Conservation (phyloP, 2,113 vertebrate genomes). For the Podocnemis expansa region DNA sequence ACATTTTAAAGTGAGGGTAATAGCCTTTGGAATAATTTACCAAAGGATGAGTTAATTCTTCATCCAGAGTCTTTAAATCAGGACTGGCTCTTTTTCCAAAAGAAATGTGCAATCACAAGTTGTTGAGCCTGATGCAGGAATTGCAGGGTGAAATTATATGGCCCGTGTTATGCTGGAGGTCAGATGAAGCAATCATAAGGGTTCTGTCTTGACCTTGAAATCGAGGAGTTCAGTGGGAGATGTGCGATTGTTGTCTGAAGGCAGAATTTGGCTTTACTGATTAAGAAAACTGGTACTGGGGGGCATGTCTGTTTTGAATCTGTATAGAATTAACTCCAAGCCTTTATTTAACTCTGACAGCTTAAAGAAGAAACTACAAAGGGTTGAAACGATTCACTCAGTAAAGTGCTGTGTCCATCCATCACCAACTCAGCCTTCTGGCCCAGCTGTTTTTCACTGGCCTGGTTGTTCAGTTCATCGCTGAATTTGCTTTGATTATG, state of each 20-base stretch:
- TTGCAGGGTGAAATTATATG: constrained; percentile 3
- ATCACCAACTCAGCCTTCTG: background rate
- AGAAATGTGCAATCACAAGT: constrained; percentile 36
- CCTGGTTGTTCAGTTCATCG: background rate
- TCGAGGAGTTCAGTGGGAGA: background rate
- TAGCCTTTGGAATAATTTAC: constrained; percentile 45
- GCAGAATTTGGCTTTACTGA: background rate
- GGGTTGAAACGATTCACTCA: background rate
- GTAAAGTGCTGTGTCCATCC: fast-evolving
- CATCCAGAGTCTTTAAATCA: background rate
- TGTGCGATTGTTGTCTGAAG: background rate
- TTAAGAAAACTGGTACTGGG: constrained; percentile 4
- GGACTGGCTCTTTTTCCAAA: background rate
- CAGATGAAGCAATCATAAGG: background rate
- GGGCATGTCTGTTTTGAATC: background rate
- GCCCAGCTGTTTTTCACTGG: background rate
- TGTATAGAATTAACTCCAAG: constrained; percentile 1
- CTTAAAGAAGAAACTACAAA: constrained; percentile 15
- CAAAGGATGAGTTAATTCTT: constrained; percentile 12
- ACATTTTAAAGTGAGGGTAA: constrained; percentile 30
- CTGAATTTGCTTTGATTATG: background rate
- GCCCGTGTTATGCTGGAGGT: background rate
- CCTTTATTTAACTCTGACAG: constrained; percentile 17
- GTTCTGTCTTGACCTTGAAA: constrained; percentile 12
- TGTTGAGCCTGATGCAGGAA: constrained; percentile 5